Conservation (phyloP, 2,888 invertebrate species). For the Dichetophora obliterata region DNA sequence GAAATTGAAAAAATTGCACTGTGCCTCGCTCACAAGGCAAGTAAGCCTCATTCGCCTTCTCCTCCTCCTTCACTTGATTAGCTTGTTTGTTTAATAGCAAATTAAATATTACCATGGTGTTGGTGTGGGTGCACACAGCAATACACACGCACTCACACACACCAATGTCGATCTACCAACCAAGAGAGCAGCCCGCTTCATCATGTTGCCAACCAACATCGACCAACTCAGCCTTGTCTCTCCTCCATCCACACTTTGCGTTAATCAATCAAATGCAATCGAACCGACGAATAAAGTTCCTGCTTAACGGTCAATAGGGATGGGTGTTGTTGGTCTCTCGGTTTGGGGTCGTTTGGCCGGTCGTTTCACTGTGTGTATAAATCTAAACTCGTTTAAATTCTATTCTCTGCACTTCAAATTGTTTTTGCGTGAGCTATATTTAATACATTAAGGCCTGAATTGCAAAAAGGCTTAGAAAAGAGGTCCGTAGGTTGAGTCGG, state of each 20-base stretch:
- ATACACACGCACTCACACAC: background rate
- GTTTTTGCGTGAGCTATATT: background rate
- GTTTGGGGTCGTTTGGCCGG: background rate
- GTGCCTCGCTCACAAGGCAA: no score
- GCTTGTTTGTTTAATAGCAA: constrained; percentile 27
- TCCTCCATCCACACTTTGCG: background rate
- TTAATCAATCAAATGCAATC: constrained; percentile 36
- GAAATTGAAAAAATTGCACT: no score
- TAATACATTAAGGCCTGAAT: no score
- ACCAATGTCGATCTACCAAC: background rate
- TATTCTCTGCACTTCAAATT: background rate
- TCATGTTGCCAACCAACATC: background rate
- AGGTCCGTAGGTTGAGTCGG: no score
- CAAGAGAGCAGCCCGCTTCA: background rate
- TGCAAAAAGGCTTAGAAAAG: no score
- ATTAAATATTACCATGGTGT: constrained; percentile 16
- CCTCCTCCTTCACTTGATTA: background rate
- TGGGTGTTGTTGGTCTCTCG: background rate
- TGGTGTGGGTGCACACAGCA: background rate
- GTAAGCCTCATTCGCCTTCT: background rate
- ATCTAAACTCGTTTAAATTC: background rate
- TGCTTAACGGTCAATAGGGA: background rate
- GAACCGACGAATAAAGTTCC: constrained; percentile 24
- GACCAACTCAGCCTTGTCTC: background rate
- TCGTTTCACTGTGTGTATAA: background rate